These are phyloP conservation scores for Notoglanidium macrostoma DNA, from an alignment of 2,797 vertebrate genomes.

Conservation along the genomic window DNA sequence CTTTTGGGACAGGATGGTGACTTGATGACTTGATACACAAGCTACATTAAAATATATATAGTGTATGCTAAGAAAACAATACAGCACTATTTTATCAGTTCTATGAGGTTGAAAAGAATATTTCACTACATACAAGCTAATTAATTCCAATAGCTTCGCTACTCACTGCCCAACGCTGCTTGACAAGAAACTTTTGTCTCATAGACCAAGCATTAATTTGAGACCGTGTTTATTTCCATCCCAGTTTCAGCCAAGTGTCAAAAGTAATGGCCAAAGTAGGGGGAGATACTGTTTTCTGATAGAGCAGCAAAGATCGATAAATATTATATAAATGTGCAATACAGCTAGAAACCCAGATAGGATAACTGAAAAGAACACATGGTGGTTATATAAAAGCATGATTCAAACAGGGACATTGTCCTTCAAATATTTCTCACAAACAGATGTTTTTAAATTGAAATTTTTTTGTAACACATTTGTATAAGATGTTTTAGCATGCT, in stretches of 20 bases:
- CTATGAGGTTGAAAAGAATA: background rate
- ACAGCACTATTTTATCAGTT: background rate
- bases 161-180: background rate
- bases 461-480: background rate
- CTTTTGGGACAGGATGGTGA: background rate
- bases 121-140: background rate
- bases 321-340: background rate
- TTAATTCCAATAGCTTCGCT: background rate
- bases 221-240: background rate
- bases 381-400: background rate
- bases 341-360: background rate
- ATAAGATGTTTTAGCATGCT: background rate
- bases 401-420: background rate
- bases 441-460: background rate
- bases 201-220: background rate
- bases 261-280: background rate
- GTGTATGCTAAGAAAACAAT: background rate
- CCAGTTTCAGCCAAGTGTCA: background rate
- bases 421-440: background rate
- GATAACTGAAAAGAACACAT: background rate
- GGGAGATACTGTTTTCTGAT: background rate
- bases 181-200: background rate
- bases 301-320: background rate
- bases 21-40: background rate
- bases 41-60: background rate